Evolutionary conservation across 2,113 vertebrate species (phyloP), one percentile per base, ranked within the genome.

Genomic region (Phaethornis superciliosus): DNA sequence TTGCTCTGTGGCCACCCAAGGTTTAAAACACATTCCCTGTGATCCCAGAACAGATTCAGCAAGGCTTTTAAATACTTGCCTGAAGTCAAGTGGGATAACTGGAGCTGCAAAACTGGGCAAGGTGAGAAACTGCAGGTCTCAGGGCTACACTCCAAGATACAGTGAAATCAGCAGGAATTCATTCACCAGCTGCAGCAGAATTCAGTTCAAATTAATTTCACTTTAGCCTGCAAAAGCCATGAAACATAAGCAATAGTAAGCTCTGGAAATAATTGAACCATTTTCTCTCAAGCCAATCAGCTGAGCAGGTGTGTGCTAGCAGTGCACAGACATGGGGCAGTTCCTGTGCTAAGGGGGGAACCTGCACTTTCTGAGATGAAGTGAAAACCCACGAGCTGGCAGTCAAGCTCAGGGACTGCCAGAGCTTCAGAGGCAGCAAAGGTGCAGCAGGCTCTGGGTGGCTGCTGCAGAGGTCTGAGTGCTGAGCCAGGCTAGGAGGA

Each of bases 151-250:
- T 40, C 44, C n/a, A 59, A 21, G 6, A 49, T 56, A 63, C 35
- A n/a, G 12, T 62, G 47, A 91, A 79, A 67, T 8, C 3, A 6
- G 12, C 27, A 67, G 33, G 33, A 88, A 13, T 70, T 52, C 3
- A 4, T 69, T 93, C 67, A 72, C 21, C 0, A 0, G 18, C 17
- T 0, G 0, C n/a, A 55, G 27, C 2, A 9, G 33, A 7, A 63
- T 22, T 46, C 5, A 0, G 7, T 74, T 88, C 32, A 55, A 64
- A 15, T 56, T 62, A 10, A 33, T 89, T 90, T 68, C 28, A 47
- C 20, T 87, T 92, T 28, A 56, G 2, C 23, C 74, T 74, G 24
- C 22, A 80, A 69, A 92, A 87, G 28, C 40, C 42, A 54, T 54
- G 9, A 88, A 69, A 76, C 22, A 32, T 7, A 33, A 56, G 3